A percentile compares a stretch with the other conserved stretches of the same genome.
Evolutionary conservation across 2,113 vertebrate genomes (phyloP).

Genomic region (Halichoeres trimaculatus): DNA sequence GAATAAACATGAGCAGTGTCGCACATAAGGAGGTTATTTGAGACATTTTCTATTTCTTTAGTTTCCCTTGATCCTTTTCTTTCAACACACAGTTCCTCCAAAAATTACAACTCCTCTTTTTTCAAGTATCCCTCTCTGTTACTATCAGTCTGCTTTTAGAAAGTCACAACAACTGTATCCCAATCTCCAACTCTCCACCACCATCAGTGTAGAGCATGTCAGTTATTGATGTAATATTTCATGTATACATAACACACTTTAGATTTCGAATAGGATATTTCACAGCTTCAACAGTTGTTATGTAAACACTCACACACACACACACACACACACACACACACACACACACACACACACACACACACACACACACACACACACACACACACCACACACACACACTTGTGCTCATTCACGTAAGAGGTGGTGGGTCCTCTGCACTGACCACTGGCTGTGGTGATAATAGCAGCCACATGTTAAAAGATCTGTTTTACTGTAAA

Average conservation of each 20-base stretch:
- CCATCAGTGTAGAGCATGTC: too few relatives aligned
- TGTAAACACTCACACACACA: too few relatives aligned
- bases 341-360: too few relatives aligned
- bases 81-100: not conserved
- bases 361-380: conserved; percentile 61
- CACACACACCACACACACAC: conserved; percentile 26
- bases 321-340: too few relatives aligned
- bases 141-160: too few relatives aligned
- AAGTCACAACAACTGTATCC: not conserved
- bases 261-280: not conserved
- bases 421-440: conserved; percentile 54
- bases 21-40: not conserved
- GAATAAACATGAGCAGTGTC: conserved; percentile 8
- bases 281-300: conserved; percentile 36
- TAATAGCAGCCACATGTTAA: conserved; percentile 82
- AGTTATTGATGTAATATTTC: not conserved
- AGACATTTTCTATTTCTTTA: not conserved
- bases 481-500: conserved; percentile 73
- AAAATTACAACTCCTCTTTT: too few relatives aligned
- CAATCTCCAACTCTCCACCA: not conserved
- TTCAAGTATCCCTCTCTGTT: too few relatives aligned
- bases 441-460: conserved; percentile 68
- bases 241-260: too few relatives aligned
- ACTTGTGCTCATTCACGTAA: conserved; percentile 50
- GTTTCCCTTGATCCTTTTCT: not conserved